Evolutionary conservation across 1,140 invertebrate genomes (phyloP), one percentile per base, ranked within the genome.

Genomic region (Microplitis demolitor): DNA sequence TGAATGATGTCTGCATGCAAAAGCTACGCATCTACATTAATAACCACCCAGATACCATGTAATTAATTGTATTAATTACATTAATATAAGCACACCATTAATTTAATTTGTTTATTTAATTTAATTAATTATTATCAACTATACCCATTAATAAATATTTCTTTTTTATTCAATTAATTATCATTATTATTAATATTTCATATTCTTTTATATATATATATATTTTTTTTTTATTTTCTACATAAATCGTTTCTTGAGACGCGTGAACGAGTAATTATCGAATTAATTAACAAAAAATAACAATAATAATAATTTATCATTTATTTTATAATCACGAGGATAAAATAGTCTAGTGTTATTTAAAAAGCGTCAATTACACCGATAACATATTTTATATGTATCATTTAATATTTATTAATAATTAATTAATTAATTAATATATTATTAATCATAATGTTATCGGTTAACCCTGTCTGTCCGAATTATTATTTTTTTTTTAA

Each of bases 1-100:
- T 77, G 74, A 79, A 78, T 79, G 72, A 74, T 73, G 74, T 78
- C 71, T 67, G 66, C 77, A 79, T 77, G 78, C 76, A 78, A 78
- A 82, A 82, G 74, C 76, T 80, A 77, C 74, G 73, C 64, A 58
- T 66, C 74, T 74, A 73, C 74, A 78, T 54, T 54, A 68, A 73
- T 74, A 72, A 78, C 75, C 68, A 76, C 69, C 64, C 66, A 73
- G 58, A 63, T 76, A 61, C 73, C 56, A 54, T 37, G 67, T 76
- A 76, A 67, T 71, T 71, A 66, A 71, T 69, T 72, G 5, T 71
- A 63, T 67, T 34, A 54, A 73, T 64, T 64, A 45, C 39, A 9
- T 45, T 45, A 24, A 24, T 24, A 24, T 45, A 45, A 45, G 39
- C 39, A 45, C 11, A 45, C 39, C 4, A 45, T 45, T 45, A 45